Evolutionary conservation across 2,113 vertebrate genomes (phyloP), one percentile per base, ranked within the genome.

Genomic region (Oostethus manadensis): DNA sequence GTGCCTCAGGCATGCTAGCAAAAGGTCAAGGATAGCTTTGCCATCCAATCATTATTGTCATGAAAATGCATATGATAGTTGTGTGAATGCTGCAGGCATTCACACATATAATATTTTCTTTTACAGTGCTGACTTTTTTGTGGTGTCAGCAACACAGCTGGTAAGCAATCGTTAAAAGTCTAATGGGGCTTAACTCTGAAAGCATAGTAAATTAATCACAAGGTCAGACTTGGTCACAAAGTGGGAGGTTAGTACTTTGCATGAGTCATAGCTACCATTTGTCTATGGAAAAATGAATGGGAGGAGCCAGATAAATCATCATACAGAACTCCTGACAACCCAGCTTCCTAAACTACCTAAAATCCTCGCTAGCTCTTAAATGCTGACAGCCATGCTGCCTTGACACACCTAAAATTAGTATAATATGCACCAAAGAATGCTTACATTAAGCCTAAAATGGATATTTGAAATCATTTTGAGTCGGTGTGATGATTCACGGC

Each of bases 251-350:
- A 68, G 65, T 16, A 10, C 51, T 53, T 45, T 55, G 60, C 64
- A 62, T 79, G 84, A 88, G 82, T 88, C 85, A 86, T 82, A 71
- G 74, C 70, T 50, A 54, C 84, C 74, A 87, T 86, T 85, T 81
- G 67, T 65, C 59, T 61, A 78, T 78, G 49, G 78, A 84, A 71
- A 82, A 84, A 85, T 81, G 54, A 76, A 82, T 77, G 64, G 56
- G 44, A 42, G 55, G 21, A 10, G 54, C 57, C 69, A 68, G 75
- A 87, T 86, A 74, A 84, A 87, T 87, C 78, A 81, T 75, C 70
- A 67, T 22, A 62, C 0, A 1, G 18, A 35, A 57, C 60, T 51
- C 78, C 73, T 80, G 74, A 82, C 75, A 77, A 81, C 85, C 81
- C 65, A 51, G 64, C 56, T 80, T 68, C 57, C 66, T 56, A 66